phyloP scores from a whole-genome alignment of 2,113 vertebrate genomes.

The Larimichthys crocea region DNA sequence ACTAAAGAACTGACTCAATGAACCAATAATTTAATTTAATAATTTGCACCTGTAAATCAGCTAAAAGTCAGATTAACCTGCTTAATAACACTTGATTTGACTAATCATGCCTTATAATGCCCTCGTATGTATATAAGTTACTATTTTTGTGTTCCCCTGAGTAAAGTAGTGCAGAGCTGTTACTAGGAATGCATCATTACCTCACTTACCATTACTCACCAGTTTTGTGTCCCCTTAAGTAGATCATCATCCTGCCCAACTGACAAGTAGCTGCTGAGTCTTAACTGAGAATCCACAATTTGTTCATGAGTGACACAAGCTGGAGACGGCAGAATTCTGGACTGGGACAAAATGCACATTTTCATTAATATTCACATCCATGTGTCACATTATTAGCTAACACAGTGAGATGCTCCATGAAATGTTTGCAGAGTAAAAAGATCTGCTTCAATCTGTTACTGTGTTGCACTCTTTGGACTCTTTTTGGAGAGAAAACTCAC shows the following conservation, averaged over 20 bases:
- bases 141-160: background rate
- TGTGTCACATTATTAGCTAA: background rate
- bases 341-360: background rate
- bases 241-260: background rate
- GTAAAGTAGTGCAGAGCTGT: background rate
- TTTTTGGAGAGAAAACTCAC: background rate
- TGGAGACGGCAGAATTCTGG: background rate
- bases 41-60: background rate
- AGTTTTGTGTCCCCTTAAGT: background rate
- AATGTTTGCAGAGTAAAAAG: background rate
- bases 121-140: background rate
- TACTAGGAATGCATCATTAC: background rate
- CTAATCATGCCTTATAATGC: background rate
- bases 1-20: too few relatives aligned
- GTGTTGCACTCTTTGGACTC: background rate
- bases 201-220: constrained; percentile 1
- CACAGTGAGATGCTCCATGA: background rate
- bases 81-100: background rate
- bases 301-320: background rate
- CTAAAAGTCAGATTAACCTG: background rate
- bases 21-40: too few relatives aligned
- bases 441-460: background rate
- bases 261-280: constrained; percentile 2
- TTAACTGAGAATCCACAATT: background rate
- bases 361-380: background rate